Evolutionary conservation across 2,113 vertebrate genomes (phyloP).

Genomic region (Leptobrachium leishanense): DNA sequence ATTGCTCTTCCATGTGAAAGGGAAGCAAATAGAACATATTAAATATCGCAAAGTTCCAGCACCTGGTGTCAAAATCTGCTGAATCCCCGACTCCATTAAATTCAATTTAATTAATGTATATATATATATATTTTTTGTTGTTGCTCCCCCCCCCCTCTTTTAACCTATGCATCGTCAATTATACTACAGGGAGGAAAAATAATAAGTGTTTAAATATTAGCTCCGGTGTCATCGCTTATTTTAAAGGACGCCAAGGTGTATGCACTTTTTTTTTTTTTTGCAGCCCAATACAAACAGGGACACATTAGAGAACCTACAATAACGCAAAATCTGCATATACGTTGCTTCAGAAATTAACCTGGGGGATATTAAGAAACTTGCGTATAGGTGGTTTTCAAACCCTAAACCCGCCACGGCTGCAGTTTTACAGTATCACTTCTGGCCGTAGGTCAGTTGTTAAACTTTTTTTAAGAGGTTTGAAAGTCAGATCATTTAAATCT

Average conservation of each 20-base stretch:
- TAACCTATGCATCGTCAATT: slow-evolving; percentile 21
- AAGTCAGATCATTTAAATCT: background rate
- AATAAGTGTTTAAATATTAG: slow-evolving; percentile 37
- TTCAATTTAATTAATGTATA: slow-evolving; percentile 28
- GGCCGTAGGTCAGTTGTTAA: too few relatives aligned
- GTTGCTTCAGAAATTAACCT: background rate
- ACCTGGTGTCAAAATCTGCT: slow-evolving; percentile 23
- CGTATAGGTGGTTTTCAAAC: background rate
- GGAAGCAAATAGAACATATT: slow-evolving; percentile 23
- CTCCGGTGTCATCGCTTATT: slow-evolving; percentile 38
- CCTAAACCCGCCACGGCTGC: background rate
- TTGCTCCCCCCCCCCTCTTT: background rate
- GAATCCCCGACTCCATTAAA: slow-evolving; percentile 7
- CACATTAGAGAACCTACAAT: slow-evolving; percentile 41
- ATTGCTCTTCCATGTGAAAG: slow-evolving; percentile 30
- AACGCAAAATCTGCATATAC: slow-evolving; percentile 12
- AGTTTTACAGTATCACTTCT: background rate
- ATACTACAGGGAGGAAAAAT: slow-evolving; percentile 39
- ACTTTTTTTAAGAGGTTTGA: background rate
- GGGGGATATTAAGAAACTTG: too few relatives aligned
- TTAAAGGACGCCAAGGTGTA: slow-evolving; percentile 26
- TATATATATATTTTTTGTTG: background rate
- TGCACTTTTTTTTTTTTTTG: slow-evolving; percentile 3
- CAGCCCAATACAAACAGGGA: slow-evolving; percentile 32
- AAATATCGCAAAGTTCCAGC: slow-evolving; percentile 15